Evolutionary conservation across 2,888 invertebrate species (phyloP).

Genomic region (Lochmaea capreae): DNA sequence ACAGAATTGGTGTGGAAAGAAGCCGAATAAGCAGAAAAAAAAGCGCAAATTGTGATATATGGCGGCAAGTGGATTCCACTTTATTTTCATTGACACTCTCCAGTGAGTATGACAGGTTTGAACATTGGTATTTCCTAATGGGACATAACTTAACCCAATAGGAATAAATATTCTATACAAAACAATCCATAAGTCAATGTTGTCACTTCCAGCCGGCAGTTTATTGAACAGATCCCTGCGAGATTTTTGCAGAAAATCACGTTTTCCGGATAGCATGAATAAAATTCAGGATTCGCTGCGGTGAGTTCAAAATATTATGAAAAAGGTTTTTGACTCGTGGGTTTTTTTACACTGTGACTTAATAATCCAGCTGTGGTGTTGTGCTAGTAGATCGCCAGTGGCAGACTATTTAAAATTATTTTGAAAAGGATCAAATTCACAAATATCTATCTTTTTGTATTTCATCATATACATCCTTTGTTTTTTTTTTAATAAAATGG

Average conservation of each 20-base stretch:
- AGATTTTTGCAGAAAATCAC: constrained; percentile 28
- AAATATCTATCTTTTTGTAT: too few species aligned
- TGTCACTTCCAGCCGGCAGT: constrained; percentile 33
- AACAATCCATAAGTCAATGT: constrained; percentile 36
- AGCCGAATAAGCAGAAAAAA: constrained; percentile 33
- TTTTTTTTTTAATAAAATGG: too few species aligned
- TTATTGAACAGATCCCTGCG: constrained; percentile 28
- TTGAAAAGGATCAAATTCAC: too few species aligned
- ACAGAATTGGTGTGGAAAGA: constrained; percentile 7
- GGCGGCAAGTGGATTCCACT: constrained; percentile 37
- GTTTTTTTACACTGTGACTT: background rate
- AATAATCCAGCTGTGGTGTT: too few species aligned
- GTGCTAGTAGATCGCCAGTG: too few species aligned
- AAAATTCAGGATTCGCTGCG: background rate
- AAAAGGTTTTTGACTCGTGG: background rate
- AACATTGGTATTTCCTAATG: constrained; percentile 40
- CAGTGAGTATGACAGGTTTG: constrained; percentile 38
- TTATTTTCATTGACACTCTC: constrained; percentile 42
- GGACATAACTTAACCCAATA: constrained; percentile 34
- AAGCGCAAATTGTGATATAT: constrained; percentile 44
- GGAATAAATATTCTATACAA: constrained; percentile 33
- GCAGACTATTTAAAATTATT: too few species aligned
- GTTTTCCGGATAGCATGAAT: constrained; percentile 9
- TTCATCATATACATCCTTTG: too few species aligned
- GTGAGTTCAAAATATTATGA: background rate